Base-by-base conservation (phyloP, 2,888 invertebrate genomes). In the Apodemia hepburni region DNA sequence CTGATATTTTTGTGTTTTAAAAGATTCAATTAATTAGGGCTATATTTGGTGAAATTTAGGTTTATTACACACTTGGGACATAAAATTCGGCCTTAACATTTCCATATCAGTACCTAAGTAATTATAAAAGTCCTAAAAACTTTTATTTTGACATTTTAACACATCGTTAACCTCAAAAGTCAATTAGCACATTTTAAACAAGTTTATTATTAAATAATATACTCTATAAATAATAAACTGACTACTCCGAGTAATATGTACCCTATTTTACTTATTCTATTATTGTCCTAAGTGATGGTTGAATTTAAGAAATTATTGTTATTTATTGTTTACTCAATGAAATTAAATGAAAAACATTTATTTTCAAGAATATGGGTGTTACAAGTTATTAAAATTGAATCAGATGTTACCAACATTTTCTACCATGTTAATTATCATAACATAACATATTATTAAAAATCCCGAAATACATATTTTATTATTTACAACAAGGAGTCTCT, bases 71-170 rank as follows among this genome's bases (percentile, higher is more conserved):
- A 47, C 45, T n/a, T 29, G 7, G 29, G 54, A 57, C 27, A 57
- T 57, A 29, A 57, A 57, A 57, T 12, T 57, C 29, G n/a, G 29
- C 54, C 54, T 54, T 54, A 15, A 57, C 54, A 29, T 57, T 57
- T 57, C 27, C 15, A 15, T 57, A 57, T 57, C 54, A 57, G 54
- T 27, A 29, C 29, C 15, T 57, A 15, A 29, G 54, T 57, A 57
- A 57, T 57, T 27, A 57, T 27, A 27, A 57, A 57, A 15, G 54
- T 57, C 12, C 22, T 57, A 57, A 57, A 57, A 57, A 4, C 3
- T 57, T 57, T 15, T 57, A 57, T 57, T 57, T n/a, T 29, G 54
- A 29, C 27, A 57, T 27, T 42, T 57, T 57, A 57, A 27, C 54
- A 57, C 54, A 57, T 57, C 15, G 27, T 54, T 54, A 54, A 54